Evolutionary conservation across 2,888 invertebrate species (phyloP).

Genomic region (Hedychridium roseum): DNA sequence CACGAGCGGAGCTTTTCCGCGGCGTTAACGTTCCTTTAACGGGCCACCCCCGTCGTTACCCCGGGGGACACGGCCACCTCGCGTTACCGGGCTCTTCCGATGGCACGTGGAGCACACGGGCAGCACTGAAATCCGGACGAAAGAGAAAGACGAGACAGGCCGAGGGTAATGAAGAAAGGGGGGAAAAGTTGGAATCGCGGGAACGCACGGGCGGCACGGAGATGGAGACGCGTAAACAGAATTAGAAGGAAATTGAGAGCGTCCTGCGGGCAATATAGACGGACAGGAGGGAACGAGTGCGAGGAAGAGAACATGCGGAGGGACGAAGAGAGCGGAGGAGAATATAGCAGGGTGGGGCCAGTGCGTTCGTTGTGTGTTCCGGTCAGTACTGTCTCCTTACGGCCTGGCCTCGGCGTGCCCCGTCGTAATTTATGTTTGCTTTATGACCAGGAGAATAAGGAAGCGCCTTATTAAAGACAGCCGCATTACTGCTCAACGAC

Average conservation of each 20-base stretch:
- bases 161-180: constrained; percentile 11
- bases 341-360: constrained; percentile 34
- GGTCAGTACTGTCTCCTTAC: constrained; percentile 37
- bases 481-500: constrained; percentile 19
- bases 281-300: constrained; percentile 3
- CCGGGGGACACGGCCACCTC: constrained; percentile 32
- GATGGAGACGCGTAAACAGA: too few relatives aligned
- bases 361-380: constrained; percentile 41
- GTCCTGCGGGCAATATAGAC: too few relatives aligned
- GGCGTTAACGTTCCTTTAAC: constrained; percentile 14
- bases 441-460: constrained; percentile 57
- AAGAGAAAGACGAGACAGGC: too few relatives aligned
- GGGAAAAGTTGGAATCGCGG: too few relatives aligned
- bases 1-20: neutral
- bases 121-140: too few relatives aligned
- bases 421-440: constrained; percentile 57
- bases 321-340: constrained; percentile 18
- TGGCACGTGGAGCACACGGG: constrained; percentile 8
- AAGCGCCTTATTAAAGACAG: constrained; percentile 57
- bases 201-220: too few relatives aligned
- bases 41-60: constrained; percentile 33
- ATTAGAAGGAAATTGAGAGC: too few relatives aligned
- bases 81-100: constrained; percentile 26
- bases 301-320: constrained; percentile 12
- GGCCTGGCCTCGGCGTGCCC: constrained; percentile 40